Evolutionary conservation across 2,888 invertebrate genomes (phyloP).

Genomic region (Lepidocyrtinus sp.): DNA sequence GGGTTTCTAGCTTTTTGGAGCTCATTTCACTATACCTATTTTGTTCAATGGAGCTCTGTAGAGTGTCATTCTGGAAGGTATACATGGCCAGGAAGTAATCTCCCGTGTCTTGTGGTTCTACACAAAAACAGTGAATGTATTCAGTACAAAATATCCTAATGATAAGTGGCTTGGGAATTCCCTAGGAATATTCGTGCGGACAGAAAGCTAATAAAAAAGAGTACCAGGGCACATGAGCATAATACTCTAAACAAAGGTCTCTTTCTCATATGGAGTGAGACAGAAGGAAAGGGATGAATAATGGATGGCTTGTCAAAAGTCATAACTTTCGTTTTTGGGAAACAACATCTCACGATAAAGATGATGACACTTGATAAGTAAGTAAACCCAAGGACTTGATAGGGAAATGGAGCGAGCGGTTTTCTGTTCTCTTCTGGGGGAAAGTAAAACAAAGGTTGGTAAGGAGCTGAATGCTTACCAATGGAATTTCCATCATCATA

Average conservation of each 20-base stretch:
- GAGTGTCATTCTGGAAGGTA: conserved; percentile 29
- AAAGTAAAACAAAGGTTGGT: no score
- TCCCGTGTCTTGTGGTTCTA: conserved; percentile 59
- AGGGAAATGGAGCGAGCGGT: no score
- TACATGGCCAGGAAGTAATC: conserved; percentile 58
- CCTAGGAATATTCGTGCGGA: no score
- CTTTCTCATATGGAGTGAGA: no score
- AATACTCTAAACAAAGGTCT: no score
- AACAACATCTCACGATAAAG: background rate
- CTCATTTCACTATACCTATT: conserved; percentile 60
- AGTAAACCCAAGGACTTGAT: background rate
- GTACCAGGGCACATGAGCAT: no score
- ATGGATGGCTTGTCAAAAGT: conserved; percentile 26
- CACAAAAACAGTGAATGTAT: background rate
- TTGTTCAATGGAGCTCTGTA: conserved; percentile 34
- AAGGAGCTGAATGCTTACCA: no score
- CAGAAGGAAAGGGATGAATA: conserved; percentile 15
- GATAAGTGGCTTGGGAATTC: no score
- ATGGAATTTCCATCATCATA: conserved; percentile 71
- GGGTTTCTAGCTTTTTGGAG: conserved; percentile 34
- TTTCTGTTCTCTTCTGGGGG: no score
- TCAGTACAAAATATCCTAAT: no score
- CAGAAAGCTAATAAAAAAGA: no score
- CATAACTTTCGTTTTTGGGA: conserved; percentile 34
- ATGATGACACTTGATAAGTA: conserved; percentile 32